Base-by-base conservation (phyloP, 1,140 invertebrate species). In the Brachionus manjavacas region DNA sequence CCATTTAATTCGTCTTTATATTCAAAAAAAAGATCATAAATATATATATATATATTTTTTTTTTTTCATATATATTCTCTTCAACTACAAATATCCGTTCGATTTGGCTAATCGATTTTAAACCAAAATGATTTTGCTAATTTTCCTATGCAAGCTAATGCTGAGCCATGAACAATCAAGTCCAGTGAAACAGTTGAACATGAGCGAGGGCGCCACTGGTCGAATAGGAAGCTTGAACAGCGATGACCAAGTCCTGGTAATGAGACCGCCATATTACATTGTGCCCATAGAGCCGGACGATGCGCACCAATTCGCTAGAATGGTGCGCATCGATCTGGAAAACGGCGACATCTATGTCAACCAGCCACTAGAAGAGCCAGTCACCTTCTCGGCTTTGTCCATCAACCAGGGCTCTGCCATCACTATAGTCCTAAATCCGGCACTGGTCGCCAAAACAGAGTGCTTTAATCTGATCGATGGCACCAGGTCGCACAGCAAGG, bases 201-300 rank as follows among this genome's bases (percentile, higher is more conserved):
- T 72, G 41, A 72, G 35, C 68, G 16, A 20, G 8, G 68, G 68
- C 3, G 41, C 39, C 35, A 68, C 25, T 31, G 66, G 70, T 41
- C 16, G 8, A 49, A 31, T 76, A 23, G 72, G 72, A 20, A 49
- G 20, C 25, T 25, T 76, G 23, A 41, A 49, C 8, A 76, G 28
- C 28, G 72, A 49, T 20, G 72, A 76, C 16, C 31, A 72, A 41
- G 7, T 23, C 16, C 3, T 76, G 9, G 2, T 60, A 64, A 81
- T 81, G 79, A 81, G 14, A 64, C 79, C 79, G 1, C 79, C 79
- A 43, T 81, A 64, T 16, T 81, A 81, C 52, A 23, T 81, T 11
- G 79, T 81, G 23, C 79, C 79, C 7, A 68, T 81, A 6, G 23
- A 64, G 60, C 79, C 79, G 12, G 79, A 81, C 20, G 23, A 68